phyloP scores from a whole-genome alignment of 1,140 invertebrate genomes.

The Fopius arisanus region DNA sequence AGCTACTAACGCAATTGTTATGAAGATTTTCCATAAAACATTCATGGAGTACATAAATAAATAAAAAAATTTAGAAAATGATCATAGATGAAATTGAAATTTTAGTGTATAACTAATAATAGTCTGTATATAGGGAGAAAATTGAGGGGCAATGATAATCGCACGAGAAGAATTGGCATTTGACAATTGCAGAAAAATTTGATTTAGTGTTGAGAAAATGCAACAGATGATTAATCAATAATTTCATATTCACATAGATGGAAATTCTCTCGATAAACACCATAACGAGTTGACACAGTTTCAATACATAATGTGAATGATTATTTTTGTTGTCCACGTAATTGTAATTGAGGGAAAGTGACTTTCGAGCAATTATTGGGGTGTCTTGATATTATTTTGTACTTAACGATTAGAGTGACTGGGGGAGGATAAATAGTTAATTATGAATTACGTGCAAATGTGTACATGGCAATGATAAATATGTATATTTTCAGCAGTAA shows the following conservation, averaged over 20 bases:
- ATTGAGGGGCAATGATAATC: neutral
- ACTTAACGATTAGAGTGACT: neutral
- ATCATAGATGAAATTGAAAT: neutral
- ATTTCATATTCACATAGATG: neutral
- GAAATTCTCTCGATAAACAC: neutral
- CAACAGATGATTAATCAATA: neutral
- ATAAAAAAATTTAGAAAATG: neutral
- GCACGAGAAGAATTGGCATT: too few relatives aligned
- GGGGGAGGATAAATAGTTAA: neutral
- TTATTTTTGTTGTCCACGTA: neutral
- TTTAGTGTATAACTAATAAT: neutral
- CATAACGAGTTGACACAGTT: neutral
- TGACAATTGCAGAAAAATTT: neutral
- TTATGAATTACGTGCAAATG: neutral
- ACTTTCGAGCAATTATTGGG: neutral
- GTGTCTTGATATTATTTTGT: constrained; percentile 12
- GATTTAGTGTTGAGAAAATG: neutral
- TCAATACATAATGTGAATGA: neutral
- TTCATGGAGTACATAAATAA: neutral
- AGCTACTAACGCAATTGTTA: constrained; percentile 29
- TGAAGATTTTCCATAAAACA: constrained; percentile 21
- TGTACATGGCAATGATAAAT: constrained; percentile 27
- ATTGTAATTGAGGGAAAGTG: neutral
- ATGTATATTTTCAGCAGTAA: constrained; percentile 43
- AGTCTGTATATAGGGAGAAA: neutral